Conservation (phyloP, 2,113 vertebrate genomes). For the Psittacula cyanocephala region DNA sequence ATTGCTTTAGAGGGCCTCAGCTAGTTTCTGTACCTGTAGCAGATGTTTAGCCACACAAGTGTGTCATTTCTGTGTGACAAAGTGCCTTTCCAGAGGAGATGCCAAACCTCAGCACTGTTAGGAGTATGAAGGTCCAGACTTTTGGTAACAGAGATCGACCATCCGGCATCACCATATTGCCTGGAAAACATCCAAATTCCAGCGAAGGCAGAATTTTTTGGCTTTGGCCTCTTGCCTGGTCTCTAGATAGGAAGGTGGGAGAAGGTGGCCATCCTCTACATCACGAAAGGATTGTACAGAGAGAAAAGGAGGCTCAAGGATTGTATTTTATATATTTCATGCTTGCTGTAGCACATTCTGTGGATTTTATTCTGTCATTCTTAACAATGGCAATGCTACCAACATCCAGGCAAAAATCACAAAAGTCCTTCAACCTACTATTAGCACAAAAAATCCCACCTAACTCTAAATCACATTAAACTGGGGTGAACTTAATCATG, state of each 20-base stretch:
- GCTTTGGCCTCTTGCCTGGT: neutral
- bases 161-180: fast-evolving
- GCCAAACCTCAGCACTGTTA: neutral
- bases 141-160: neutral
- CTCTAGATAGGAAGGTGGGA: neutral
- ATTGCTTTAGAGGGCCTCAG: neutral
- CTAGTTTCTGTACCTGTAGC: neutral
- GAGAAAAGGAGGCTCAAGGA: neutral
- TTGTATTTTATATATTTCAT: neutral
- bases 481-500: neutral
- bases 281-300: neutral
- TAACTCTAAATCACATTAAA: neutral
- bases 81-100: neutral
- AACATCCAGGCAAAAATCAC: neutral
- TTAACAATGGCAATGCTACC: neutral
- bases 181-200: neutral
- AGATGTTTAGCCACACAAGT: neutral
- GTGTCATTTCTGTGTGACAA: neutral
- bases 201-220: neutral
- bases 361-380: neutral
- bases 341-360: neutral
- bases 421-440: neutral
- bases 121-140: neutral
- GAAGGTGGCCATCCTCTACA: neutral
- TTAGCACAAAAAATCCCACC: neutral